Base-by-base conservation (phyloP, 2,888 invertebrate genomes). In the Spodoptera picta region DNA sequence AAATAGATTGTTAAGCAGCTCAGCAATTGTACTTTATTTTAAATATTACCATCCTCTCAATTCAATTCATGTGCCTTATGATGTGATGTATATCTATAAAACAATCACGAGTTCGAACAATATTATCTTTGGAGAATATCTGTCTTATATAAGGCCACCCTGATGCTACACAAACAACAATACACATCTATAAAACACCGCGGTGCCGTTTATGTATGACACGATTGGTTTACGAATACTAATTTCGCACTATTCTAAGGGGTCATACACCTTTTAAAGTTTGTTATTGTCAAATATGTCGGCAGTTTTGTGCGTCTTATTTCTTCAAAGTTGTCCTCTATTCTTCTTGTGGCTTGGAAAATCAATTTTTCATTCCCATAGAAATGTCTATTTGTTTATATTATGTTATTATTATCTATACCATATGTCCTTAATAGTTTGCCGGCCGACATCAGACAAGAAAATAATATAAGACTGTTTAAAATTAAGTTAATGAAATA, bases 101-200 rank as follows among this genome's bases (percentile, higher is more conserved):
- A 50, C 11, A 42, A 57, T 64, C 72, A 75, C 75, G 64, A 42
- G 50, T 12, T 49, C 31, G 77, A 82, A 83, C 78, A 79, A 82
- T 74, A 75, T 78, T 79, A 80, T 82, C 81, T 56, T 51, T 57
- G 45, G 49, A 50, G 60, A 69, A 73, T 75, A 75, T 78, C 79
- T 69, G 52, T 69, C 53, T 36, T 58, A 44, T 67, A 44, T 67
- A 69, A 46, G 69, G 53, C 59, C 65, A 60, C 67, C 65, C 69
- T 55, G 54, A 67, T 64, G 53, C 53, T 67, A 59, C 50, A 44
- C 10, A 59, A 71, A 75, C 63, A 70, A 70, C 56, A 67, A 79
- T 69, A 79, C 70, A 53, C 65, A 57, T 58, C 47, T 60, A 56
- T 69, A 65, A 59, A 64, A 62, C 47, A 54, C 44, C 46, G 60